A percentile compares a stretch with the other conserved stretches of the same genome.
phyloP scores from a whole-genome alignment of 64 coral and sea anemone genomes.

The Pocillopora damicornis region DNA sequence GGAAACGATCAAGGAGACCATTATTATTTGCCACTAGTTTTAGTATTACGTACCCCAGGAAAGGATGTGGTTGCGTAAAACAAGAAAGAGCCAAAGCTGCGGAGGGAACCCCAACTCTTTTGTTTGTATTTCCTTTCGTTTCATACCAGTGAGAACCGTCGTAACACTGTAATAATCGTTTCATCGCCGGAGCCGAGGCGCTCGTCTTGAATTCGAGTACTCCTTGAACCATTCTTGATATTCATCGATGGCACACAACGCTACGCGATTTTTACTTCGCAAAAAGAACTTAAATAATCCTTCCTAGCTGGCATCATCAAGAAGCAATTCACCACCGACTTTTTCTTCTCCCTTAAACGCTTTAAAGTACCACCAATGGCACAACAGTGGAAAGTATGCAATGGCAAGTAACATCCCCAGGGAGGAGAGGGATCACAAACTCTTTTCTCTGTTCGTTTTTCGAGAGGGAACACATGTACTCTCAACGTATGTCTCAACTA shows the following conservation, averaged over 20 bases:
- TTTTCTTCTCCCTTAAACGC: background rate
- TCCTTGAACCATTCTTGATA: conserved; percentile 21
- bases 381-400: background rate
- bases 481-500: conserved; percentile 43
- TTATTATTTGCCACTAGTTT: background rate
- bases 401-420: conserved; percentile 3
- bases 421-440: conserved; percentile 26
- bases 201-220: conserved; percentile 6
- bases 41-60: background rate
- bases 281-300: conserved; percentile 18
- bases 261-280: background rate
- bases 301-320: conserved; percentile 41
- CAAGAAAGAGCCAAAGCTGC: conserved; percentile 11
- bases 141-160: conserved; percentile 11
- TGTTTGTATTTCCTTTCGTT: background rate
- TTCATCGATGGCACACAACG: conserved; percentile 24
- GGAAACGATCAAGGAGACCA: conserved; percentile 6
- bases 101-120: background rate
- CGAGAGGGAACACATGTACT: conserved; percentile 19
- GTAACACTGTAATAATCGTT: conserved; percentile 23
- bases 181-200: conserved; percentile 1
- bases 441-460: conserved; percentile 34
- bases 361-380: background rate
- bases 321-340: conserved; percentile 21
- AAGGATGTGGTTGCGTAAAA: background rate